Evolutionary conservation across 1,140 invertebrate species (phyloP).

Genomic region (Zaprionus vittiger): DNA sequence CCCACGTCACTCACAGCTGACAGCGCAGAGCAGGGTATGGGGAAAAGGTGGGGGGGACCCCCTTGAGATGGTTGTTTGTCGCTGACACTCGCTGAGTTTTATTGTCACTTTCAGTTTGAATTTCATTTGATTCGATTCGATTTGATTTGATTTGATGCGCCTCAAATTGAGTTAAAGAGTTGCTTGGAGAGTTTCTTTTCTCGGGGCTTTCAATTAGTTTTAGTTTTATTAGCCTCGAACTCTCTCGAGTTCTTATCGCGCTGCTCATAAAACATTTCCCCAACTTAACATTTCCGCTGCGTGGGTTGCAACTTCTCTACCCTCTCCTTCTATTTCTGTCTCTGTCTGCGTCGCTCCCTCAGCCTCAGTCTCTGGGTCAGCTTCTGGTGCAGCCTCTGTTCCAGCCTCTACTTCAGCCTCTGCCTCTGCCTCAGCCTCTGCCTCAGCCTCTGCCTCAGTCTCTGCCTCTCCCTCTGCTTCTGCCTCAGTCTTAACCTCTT

Average conservation of each 20-base stretch:
- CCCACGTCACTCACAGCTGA: conserved; percentile 66
- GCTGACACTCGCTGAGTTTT: conserved; percentile 69
- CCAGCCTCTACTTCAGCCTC: too few species aligned
- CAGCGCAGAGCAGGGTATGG: conserved; percentile 14
- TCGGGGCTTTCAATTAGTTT: conserved; percentile 33
- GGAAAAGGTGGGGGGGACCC: conserved; percentile 29
- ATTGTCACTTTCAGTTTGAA: conserved; percentile 73
- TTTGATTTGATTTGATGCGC: conserved; percentile 1
- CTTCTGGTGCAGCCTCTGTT: too few species aligned
- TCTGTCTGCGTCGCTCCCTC: background rate
- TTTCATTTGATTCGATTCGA: conserved; percentile 55
- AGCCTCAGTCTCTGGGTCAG: too few species aligned
- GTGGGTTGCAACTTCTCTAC: conserved; percentile 11
- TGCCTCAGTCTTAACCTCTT: background rate
- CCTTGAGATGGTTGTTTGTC: conserved; percentile 14
- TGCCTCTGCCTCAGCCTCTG: too few species aligned
- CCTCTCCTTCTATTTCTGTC: background rate
- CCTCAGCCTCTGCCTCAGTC: background rate
- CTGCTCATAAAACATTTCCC: conserved; percentile 16
- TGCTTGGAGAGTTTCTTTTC: conserved; percentile 14
- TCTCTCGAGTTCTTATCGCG: conserved; percentile 43
- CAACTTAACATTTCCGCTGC: conserved; percentile 37
- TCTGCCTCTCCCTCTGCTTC: background rate
- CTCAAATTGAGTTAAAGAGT: background rate
- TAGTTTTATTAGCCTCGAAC: conserved; percentile 41